Evolutionary conservation across 1,140 invertebrate genomes (phyloP), one percentile per base, ranked within the genome.

Genomic region (Spodoptera litura): DNA sequence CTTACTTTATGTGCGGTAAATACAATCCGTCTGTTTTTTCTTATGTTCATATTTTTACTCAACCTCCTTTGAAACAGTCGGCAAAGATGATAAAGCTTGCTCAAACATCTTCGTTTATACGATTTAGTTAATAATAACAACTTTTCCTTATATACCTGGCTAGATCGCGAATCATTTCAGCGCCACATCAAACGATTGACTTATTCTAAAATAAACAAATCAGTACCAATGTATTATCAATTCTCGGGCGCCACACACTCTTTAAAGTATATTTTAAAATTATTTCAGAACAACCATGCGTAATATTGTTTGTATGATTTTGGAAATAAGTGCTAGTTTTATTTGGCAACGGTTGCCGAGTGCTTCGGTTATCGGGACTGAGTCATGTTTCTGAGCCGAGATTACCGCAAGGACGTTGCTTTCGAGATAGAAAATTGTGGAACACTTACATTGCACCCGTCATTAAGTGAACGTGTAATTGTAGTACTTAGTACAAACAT

Each of bases 321-420:
- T 88, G 72, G 76, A 80, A 87, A 89, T 83, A 88, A 85, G 82
- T 85, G 71, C 77, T 78, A 85, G 80, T 86, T 85, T 87, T 87
- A 89, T 87, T 87, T 81, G 84, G 83, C 79, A 86, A 78, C 88
- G 55, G 89, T 90, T 91, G 87, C 88, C 85, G 85, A 84, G 85
- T 88, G 84, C 78, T 82, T 84, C 78, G 66, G 80, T 86, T 85
- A 83, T 83, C 82, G 77, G 73, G 56, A 74, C 79, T 92, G 88
- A 92, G 77, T 92, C 90, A 90, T 81, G 88, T 89, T 87, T 83
- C 87, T 80, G 85, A 80, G 81, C 86, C 83, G 81, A 88, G 85
- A 89, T 88, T 88, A 88, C 81, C 81, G 75, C 88, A 91, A 92
- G 90, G 90, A 90, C 89, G 90, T 81, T 85, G 80, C 83, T 85